Evolutionary conservation across 2,888 invertebrate species (phyloP).

Genomic region (Cylloceria caligata): DNA sequence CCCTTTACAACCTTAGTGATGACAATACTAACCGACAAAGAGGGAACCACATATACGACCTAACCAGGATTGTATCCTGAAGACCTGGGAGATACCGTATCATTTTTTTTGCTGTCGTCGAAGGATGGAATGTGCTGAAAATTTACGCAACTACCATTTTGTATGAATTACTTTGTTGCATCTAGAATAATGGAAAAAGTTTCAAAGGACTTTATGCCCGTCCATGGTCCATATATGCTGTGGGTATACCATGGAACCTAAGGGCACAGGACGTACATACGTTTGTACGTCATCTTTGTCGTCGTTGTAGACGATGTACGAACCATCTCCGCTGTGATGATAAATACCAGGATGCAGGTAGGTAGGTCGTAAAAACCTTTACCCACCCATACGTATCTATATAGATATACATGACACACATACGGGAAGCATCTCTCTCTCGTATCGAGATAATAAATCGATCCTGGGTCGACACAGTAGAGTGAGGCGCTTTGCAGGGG

Average conservation of each 20-base stretch:
- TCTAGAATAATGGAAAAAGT: conserved; percentile 7
- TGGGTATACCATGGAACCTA: not conserved
- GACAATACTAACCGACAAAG: too few species aligned
- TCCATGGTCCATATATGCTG: conserved; percentile 22
- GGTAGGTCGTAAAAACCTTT: conserved; percentile 70
- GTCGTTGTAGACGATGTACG: conserved; percentile 58
- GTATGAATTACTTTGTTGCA: not conserved
- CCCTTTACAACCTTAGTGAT: too few species aligned
- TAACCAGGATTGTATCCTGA: too few species aligned
- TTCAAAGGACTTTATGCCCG: conserved; percentile 5
- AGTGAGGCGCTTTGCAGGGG: conserved; percentile 51
- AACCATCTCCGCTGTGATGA: conserved; percentile 71
- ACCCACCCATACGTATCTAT: conserved; percentile 64
- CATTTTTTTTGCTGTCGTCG: not conserved
- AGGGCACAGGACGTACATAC: conserved; percentile 10
- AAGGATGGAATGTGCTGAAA: not conserved
- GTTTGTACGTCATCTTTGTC: conserved; percentile 48
- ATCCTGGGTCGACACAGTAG: conserved; percentile 58
- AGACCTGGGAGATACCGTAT: too few species aligned
- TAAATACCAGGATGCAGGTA: conserved; percentile 76
- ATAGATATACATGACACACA: conserved; percentile 23
- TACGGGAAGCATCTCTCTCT: conserved; percentile 51
- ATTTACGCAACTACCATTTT: conserved; percentile 1
- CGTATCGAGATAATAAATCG: conserved; percentile 77
- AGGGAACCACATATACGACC: too few species aligned